Evolutionary conservation across 2,113 vertebrate genomes (phyloP).

Genomic region (Rhizomys pruinosus): DNA sequence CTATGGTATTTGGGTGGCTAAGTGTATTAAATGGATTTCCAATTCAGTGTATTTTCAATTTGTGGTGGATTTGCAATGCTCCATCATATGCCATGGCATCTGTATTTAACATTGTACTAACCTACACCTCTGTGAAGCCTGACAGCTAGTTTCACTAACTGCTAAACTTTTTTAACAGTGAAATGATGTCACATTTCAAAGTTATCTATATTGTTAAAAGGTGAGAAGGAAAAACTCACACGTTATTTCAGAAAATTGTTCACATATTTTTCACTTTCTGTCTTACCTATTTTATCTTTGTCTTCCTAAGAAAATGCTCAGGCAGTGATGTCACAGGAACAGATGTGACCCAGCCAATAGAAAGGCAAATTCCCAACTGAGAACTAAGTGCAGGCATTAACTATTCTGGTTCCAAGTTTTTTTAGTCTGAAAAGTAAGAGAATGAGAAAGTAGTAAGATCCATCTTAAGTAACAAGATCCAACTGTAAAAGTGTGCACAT

Average conservation of each 20-base stretch:
- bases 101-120: not conserved
- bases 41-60: not conserved
- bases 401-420: constrained; percentile 6
- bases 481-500: no score
- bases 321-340: not conserved
- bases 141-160: not conserved
- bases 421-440: not conserved
- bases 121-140: not conserved
- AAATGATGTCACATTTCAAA: constrained; percentile 28
- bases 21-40: not conserved
- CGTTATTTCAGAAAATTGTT: constrained; percentile 3
- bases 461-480: not conserved
- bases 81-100: not conserved
- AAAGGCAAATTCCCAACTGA: not conserved
- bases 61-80: not conserved
- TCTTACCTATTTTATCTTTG: not conserved
- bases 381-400: not conserved
- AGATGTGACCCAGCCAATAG: not conserved
- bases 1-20: not conserved
- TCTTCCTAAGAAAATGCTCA: not conserved
- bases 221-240: not conserved
- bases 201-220: constrained; percentile 16
- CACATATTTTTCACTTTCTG: not conserved
- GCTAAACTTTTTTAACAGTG: not conserved
- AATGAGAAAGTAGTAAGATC: not conserved